Conservation (phyloP, 2,888 invertebrate genomes). For the Sycophila texana region DNA sequence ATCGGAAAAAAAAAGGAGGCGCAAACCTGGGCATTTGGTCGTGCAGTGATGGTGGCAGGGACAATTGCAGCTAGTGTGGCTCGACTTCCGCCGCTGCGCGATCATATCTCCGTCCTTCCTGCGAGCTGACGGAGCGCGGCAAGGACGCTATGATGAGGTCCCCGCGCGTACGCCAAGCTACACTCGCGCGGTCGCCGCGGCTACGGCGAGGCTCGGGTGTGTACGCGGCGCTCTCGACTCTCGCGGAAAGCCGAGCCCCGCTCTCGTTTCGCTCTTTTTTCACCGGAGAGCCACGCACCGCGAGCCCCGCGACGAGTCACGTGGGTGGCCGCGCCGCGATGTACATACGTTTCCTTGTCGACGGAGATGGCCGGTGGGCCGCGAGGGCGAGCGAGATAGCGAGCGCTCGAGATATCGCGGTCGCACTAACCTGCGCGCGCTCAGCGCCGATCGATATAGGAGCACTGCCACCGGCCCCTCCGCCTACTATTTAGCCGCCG, state of each 20-base stretch:
- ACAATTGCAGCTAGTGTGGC: conserved; percentile 69
- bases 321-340: not conserved
- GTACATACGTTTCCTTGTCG: too few relatives aligned
- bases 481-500: not conserved
- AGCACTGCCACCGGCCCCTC: conserved; percentile 1
- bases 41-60: conserved; percentile 73
- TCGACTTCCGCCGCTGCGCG: conserved; percentile 28
- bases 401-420: not conserved
- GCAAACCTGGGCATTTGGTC: conserved; percentile 72
- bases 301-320: not conserved
- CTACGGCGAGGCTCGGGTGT: not conserved
- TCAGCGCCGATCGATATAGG: conserved; percentile 12
- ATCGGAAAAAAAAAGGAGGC: not conserved
- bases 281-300: not conserved
- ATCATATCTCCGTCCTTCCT: conserved; percentile 18
- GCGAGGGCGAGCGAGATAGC: not conserved
- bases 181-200: not conserved
- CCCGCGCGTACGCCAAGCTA: not conserved
- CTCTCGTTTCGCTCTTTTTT: not conserved
- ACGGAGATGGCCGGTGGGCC: not conserved
- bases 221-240: not conserved
- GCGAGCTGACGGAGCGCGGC: not conserved
- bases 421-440: not conserved
- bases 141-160: not conserved
- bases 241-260: not conserved